Evolutionary conservation across 2,888 invertebrate species (phyloP).

Genomic region (Drosophila tanythrix): DNA sequence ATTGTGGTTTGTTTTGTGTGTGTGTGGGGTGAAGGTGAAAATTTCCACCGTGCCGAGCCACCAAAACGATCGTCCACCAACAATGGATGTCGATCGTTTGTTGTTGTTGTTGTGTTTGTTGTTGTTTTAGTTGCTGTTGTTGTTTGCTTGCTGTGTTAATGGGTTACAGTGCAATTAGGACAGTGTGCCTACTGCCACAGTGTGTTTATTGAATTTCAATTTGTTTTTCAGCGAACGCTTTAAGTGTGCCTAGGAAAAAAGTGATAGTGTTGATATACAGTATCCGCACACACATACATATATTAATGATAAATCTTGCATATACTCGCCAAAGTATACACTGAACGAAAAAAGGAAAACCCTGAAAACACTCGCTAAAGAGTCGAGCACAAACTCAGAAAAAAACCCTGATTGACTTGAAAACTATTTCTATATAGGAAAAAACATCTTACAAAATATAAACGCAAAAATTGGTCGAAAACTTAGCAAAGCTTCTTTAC

Average conservation of each 20-base stretch:
- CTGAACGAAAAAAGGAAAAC: neutral
- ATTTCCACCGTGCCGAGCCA: conserved; percentile 42
- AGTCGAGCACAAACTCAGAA: neutral
- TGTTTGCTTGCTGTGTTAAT: conserved; percentile 65
- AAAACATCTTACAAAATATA: neutral
- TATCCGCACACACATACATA: neutral
- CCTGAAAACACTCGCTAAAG: neutral
- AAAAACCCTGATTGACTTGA: no score
- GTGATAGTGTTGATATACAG: conserved; percentile 12
- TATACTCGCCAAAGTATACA: neutral
- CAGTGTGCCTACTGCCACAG: conserved; percentile 50
- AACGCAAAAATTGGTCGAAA: neutral
- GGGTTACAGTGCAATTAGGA: conserved; percentile 79
- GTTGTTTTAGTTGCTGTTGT: conserved; percentile 35
- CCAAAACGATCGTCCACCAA: conserved; percentile 57
- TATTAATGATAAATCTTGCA: neutral
- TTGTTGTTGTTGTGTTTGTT: conserved; percentile 1
- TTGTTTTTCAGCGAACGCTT: conserved; percentile 10
- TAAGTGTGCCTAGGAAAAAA: conserved; percentile 11
- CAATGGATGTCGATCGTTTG: conserved; percentile 59
- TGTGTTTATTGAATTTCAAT: conserved; percentile 53
- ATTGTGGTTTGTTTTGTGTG: conserved; percentile 17
- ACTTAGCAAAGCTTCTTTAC: neutral
- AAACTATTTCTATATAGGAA: neutral
- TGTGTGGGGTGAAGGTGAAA: conserved; percentile 75